Conservation (phyloP, 2,113 vertebrate genomes). For the Argyrosomus japonicus region DNA sequence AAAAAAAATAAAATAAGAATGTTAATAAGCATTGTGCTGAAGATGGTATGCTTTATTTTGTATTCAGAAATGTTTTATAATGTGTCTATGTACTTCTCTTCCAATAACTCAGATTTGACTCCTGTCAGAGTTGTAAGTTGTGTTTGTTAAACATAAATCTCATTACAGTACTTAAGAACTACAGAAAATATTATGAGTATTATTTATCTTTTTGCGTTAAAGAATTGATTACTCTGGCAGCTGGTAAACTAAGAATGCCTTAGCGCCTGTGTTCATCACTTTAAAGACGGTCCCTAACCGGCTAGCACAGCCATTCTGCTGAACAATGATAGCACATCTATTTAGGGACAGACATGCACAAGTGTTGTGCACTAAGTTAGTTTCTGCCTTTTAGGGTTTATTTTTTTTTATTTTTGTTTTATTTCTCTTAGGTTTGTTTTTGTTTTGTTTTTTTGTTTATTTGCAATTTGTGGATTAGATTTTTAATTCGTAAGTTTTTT, state of each 20-base stretch:
- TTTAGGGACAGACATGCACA: not conserved
- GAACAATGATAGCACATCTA: not conserved
- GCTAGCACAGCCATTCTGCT: slow-evolving; percentile 17
- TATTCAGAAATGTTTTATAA: too few species aligned
- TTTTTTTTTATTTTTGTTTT: not conserved
- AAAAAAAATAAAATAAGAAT: too few species aligned
- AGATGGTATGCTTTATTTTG: too few species aligned
- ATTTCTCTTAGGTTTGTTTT: not conserved
- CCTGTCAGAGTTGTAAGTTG: not conserved
- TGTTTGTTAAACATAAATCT: too few species aligned
- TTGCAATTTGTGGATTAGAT: not conserved
- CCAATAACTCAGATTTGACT: not conserved
- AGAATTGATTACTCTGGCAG: not conserved
- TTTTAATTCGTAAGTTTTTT: not conserved
- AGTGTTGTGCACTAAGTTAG: not conserved
- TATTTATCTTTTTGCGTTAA: not conserved
- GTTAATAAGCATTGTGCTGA: too few species aligned
- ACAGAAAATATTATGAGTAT: not conserved
- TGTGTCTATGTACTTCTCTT: too few species aligned
- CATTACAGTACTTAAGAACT: not conserved
- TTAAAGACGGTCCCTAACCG: slow-evolving; percentile 55
- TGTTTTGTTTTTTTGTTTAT: not conserved
- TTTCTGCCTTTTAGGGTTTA: not conserved
- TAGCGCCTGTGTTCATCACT: not conserved
- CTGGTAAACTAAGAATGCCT: not conserved